Base-by-base conservation (phyloP, 2,888 invertebrate genomes). In the Nomada lathburiana region DNA sequence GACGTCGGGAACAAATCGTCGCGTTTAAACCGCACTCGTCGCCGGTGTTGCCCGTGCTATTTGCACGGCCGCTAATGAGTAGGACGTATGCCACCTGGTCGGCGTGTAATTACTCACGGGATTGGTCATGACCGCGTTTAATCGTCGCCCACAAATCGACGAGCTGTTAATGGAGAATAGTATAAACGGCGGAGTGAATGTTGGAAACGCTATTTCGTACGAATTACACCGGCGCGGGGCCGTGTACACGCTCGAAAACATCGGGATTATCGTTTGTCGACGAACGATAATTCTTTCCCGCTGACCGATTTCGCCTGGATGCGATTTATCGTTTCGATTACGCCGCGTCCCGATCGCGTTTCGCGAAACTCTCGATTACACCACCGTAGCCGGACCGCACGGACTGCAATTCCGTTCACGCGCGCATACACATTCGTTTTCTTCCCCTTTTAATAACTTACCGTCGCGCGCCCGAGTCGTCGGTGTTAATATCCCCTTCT, bases 41-140 rank as follows among this genome's bases (percentile, higher is more conserved):
- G 71, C 55, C 57, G 44, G 16, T 52, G 53, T 70, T 26, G 26
- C 69, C 50, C 53, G 64, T 57, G 71, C 65, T 85, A 83, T 88
- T 88, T 87, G 78, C 80, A 29, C 72, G 75, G 29, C 64, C 83
- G 72, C 87, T 88, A 88, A 88, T 87, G 88, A 89, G 84, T 76
- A 69, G 79, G 74, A 78, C 85, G 76, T 73, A 73, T 76, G 63
- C 78, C 83, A 82, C 75, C 87, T 76, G 84, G 76, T 74, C 69
- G 67, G 60, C 63, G 52, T 76, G 78, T 89, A 89, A 88, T 88
- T 89, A 89, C 84, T 88, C 86, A 83, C 72, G 75, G 74, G 84
- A 89, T 89, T 84, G 86, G 81, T 68, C 81, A 74, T 69, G 72
- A 69, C 65, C 72, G 62, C 70, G 89, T 81, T 88, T 89, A 89